A percentile compares a stretch with the other conserved stretches of the same genome.
Evolutionary conservation across 2,797 vertebrate genomes (phyloP).

Genomic region (Lacerta viridis): DNA sequence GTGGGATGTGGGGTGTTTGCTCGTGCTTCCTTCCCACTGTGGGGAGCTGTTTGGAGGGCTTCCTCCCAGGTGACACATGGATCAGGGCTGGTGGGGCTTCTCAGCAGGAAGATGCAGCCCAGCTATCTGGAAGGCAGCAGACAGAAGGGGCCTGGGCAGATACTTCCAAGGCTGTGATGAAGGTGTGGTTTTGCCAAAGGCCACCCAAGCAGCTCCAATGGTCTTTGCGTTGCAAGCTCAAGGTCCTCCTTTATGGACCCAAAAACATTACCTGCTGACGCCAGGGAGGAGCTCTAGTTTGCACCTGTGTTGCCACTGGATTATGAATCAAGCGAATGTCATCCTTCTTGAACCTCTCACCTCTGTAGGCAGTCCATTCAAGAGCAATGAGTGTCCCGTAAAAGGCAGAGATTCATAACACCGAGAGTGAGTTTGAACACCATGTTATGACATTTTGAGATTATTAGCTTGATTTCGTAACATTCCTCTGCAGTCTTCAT

Average conservation of each 20-base stretch:
- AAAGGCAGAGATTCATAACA: neutral
- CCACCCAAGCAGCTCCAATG: neutral
- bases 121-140: neutral
- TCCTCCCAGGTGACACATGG: neutral
- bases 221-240: neutral
- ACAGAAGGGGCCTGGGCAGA: neutral
- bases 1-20: neutral
- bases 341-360: neutral
- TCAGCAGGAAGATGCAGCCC: neutral
- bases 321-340: neutral
- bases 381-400: neutral
- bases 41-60: too few relatives aligned
- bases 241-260: too few relatives aligned
- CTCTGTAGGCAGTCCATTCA: neutral
- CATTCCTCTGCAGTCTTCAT: slow-evolving; percentile 2
- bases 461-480: slow-evolving; percentile 34
- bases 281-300: neutral
- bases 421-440: slow-evolving; percentile 14
- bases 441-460: slow-evolving; percentile 9
- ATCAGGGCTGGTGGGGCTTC: neutral
- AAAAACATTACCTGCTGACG: neutral
- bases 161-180: neutral
- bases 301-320: neutral
- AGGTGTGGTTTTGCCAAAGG: neutral
- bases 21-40: too few relatives aligned